Conservation (phyloP, 2,797 vertebrate species). For the Cyprinodon diabolis region DNA sequence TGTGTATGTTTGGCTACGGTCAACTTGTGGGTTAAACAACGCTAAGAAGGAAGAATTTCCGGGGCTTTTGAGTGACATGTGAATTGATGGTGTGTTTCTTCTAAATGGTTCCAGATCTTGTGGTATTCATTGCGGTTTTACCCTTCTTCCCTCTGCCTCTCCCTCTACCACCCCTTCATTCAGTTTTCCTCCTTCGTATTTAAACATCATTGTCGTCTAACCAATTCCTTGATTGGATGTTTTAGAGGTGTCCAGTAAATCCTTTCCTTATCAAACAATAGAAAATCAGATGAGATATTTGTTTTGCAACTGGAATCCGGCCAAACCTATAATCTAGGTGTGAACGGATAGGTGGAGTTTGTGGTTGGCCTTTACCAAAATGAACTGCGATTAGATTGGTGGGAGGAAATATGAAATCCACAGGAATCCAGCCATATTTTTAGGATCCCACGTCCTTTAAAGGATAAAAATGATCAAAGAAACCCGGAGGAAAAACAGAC, state of each 20-base stretch:
- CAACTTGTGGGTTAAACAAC: constrained; percentile 42
- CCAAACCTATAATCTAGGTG: constrained; percentile 71
- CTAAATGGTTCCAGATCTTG: constrained; percentile 62
- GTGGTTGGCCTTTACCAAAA: constrained; percentile 44
- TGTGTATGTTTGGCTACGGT: constrained; percentile 14
- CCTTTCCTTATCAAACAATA: constrained; percentile 40
- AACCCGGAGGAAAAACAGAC: neutral
- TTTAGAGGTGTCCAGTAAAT: constrained; percentile 23
- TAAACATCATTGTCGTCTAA: constrained; percentile 14
- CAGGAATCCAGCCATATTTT: constrained; percentile 59
- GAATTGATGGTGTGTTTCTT: constrained; percentile 60
- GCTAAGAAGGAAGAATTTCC: constrained; percentile 37
- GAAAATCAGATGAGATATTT: constrained; percentile 47
- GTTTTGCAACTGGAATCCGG: constrained; percentile 37
- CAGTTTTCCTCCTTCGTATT: neutral
- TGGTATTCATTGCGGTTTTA: constrained; percentile 36
- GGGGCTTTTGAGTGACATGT: constrained; percentile 41
- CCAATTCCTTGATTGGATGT: constrained; percentile 32
- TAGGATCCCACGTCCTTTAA: constrained; percentile 27
- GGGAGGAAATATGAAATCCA: constrained; percentile 62
- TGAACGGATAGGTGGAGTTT: constrained; percentile 58
- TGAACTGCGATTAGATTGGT: constrained; percentile 58
- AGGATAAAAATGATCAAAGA: constrained; percentile 23
- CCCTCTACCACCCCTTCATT: constrained; percentile 3
- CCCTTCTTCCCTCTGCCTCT: constrained; percentile 12